Evolutionary conservation across 2,797 vertebrate species (phyloP).

Genomic region (Premnoplex brunnescens): DNA sequence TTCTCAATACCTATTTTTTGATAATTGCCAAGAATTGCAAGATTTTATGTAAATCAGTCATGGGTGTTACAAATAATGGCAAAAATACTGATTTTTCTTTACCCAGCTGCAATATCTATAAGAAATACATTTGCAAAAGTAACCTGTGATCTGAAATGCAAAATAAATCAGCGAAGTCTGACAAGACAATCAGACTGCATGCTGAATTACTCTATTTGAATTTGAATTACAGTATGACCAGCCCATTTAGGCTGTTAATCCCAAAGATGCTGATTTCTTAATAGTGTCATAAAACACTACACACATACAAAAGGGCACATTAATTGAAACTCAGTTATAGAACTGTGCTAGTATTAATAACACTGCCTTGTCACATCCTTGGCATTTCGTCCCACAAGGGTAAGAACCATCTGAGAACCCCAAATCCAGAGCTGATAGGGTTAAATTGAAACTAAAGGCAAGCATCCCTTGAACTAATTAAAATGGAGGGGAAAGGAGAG

Average conservation of each 20-base stretch:
- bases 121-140: not conserved
- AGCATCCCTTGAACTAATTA: not conserved
- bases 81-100: not conserved
- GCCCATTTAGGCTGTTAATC: not conserved
- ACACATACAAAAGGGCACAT: not conserved
- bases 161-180: not conserved
- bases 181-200: not conserved
- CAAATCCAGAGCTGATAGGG: not conserved
- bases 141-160: not conserved
- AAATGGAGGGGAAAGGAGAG: not conserved
- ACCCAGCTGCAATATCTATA: not conserved
- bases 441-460: not conserved
- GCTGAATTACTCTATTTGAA: not conserved
- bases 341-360: not conserved
- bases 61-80: not conserved
- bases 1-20: not conserved
- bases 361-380: not conserved
- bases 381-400: not conserved
- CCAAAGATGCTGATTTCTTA: not conserved
- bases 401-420: not conserved
- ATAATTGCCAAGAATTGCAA: not conserved
- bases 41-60: not conserved
- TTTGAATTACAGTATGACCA: not conserved
- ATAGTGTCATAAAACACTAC: not conserved
- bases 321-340: not conserved